Base-by-base conservation (phyloP, 2,888 invertebrate species). In the Epinotia ramella region DNA sequence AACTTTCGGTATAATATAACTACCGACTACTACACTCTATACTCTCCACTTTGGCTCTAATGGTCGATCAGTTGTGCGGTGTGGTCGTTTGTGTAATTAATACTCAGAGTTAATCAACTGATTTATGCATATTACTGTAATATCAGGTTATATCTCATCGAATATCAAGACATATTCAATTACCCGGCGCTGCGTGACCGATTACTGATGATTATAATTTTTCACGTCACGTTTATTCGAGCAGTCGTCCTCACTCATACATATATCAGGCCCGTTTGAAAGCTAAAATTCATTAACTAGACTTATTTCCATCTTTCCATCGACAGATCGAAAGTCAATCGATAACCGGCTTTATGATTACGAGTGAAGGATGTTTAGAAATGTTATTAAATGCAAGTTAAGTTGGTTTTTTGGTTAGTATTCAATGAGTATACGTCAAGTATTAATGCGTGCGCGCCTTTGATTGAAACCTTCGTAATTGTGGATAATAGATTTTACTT, bases 371-470 rank as follows among this genome's bases (percentile, higher is more conserved):
- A 33, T 13, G 7, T 18, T 46, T 16, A 11, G 3, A 28, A 3
- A 16, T 28, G 60, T 71, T 33, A 13, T 3, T 13, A 2, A 16
- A 11, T 62, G 63, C 6, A 53, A 3, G 13, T 20, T 63, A 24
- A 46, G 44, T 56, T 76, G 66, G 40, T 75, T 66, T 62, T 28
- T 68, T 72, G 49, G 65, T 75, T 66, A 53, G 73, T 64, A 79
- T 75, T 78, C 74, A 77, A 77, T 81, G 81, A 86, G 82, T 78
- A 76, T 80, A 78, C 78, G 81, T 80, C 79, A 81, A 80, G 80
- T 80, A 81, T 77, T 79, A 81, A 80, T 84, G 77, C 75, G 57
- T 49, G 70, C 78, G 79, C 78, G 76, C 69, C 65, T 70, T 77
- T 82, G 81, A 84, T 82, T 79, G 77, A 81, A 77, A 72, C 73